Percentiles rank a stretch among this genome's conserved stretches.
These are phyloP conservation scores for Carassius gibelio DNA, from an alignment of 2,113 vertebrate genomes.

Conservation along the genomic window DNA sequence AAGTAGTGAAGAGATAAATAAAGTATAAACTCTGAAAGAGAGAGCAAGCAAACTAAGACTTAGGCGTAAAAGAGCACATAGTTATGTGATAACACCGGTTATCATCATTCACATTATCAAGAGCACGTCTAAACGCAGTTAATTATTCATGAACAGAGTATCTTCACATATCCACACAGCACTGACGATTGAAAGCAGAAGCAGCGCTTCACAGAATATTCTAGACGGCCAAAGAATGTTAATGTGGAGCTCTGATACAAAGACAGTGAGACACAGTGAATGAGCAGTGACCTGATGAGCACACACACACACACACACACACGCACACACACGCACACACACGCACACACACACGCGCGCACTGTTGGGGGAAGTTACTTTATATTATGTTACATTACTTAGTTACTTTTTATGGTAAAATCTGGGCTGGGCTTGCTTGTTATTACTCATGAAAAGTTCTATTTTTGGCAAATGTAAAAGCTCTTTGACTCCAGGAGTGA, in stretches of 20 bases:
- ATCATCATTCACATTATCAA: neutral
- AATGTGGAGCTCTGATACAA: constrained; percentile 10
- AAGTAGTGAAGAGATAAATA: no score
- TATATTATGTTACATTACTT: no score
- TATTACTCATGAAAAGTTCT: no score
- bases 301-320: constrained; percentile 21
- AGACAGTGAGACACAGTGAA: neutral
- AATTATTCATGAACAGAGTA: neutral
- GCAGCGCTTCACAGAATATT: neutral
- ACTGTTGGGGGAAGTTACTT: no score
- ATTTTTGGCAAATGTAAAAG: no score
- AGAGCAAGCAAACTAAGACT: no score
- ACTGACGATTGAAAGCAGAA: neutral
- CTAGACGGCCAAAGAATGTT: neutral
- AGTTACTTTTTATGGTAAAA: no score
- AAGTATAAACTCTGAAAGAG: no score
- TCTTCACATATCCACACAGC: neutral
- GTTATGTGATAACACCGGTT: no score
- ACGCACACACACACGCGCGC: constrained; percentile 9
- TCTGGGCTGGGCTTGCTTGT: no score
- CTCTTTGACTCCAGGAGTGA: no score
- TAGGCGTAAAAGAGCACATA: no score
- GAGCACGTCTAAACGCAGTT: neutral
- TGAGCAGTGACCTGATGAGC: neutral
- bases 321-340: constrained; percentile 7